Percentiles rank a stretch among this genome's conserved stretches.
Evolutionary conservation across 2,888 invertebrate species (phyloP).

Genomic region (Pammene fasciana): DNA sequence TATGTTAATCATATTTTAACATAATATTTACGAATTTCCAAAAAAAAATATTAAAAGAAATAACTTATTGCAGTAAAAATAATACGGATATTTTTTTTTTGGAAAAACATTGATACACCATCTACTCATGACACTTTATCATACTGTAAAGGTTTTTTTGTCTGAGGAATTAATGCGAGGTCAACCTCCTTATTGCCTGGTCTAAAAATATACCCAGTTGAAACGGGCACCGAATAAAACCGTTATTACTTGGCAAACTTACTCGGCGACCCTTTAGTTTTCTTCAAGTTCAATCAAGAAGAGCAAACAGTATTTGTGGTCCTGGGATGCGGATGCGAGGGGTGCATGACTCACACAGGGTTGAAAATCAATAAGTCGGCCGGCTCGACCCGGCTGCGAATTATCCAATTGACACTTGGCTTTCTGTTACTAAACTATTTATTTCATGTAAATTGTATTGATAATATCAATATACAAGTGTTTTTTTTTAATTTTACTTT

Average conservation of each 20-base stretch:
- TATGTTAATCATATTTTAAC: too few species aligned
- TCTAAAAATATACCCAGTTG: constrained; percentile 50
- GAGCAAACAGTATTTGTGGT: constrained; percentile 67
- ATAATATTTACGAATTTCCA: too few species aligned
- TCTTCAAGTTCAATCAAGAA: constrained; percentile 76
- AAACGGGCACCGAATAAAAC: constrained; percentile 56
- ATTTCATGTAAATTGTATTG: neutral
- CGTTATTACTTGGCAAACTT: constrained; percentile 65
- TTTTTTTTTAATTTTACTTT: too few species aligned
- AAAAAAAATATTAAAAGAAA: too few species aligned
- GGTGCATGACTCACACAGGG: constrained; percentile 74
- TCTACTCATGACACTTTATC: too few species aligned
- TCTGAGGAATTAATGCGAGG: too few species aligned
- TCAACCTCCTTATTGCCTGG: too few species aligned
- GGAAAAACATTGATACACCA: too few species aligned
- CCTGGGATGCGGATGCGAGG: constrained; percentile 56
- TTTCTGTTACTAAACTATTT: constrained; percentile 11
- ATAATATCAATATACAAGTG: neutral
- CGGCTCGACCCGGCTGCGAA: constrained; percentile 45
- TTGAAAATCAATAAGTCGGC: constrained; percentile 76
- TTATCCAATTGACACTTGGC: constrained; percentile 42
- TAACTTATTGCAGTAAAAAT: too few species aligned
- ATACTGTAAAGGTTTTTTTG: too few species aligned
- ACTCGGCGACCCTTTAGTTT: constrained; percentile 57
- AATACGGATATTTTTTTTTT: too few species aligned